These are phyloP conservation scores for Nephila pilipes DNA, from an alignment of 1,140 invertebrate genomes.

Conservation along the genomic window DNA sequence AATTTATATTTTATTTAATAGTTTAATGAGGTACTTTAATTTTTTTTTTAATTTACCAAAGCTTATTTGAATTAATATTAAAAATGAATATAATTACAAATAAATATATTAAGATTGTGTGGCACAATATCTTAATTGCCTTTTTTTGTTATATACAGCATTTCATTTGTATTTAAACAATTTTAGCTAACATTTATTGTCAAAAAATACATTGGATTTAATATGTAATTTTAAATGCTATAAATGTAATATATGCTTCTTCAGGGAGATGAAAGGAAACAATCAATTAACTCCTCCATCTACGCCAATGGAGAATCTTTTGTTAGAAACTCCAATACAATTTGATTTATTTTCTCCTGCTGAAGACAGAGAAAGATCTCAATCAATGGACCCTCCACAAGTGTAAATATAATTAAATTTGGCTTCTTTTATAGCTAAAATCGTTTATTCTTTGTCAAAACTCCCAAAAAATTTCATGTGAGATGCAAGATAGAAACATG, in stretches of 20 bases:
- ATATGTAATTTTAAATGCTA: not conserved
- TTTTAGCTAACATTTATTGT: not conserved
- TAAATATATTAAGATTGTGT: too few relatives aligned
- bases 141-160: not conserved
- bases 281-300: constrained; percentile 47
- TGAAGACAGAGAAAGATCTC: constrained; percentile 66
- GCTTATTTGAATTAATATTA: too few relatives aligned
- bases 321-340: constrained; percentile 75
- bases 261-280: constrained; percentile 23
- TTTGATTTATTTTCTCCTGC: constrained; percentile 77
- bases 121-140: too few relatives aligned
- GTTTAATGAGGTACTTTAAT: too few relatives aligned
- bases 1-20: too few relatives aligned
- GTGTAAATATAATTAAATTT: constrained; percentile 12
- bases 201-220: not conserved
- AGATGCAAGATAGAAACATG: too few relatives aligned
- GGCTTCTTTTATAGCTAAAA: too few relatives aligned
- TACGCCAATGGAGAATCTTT: constrained; percentile 69
- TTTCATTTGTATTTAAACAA: not conserved
- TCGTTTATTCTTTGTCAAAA: too few relatives aligned
- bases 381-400: constrained; percentile 72
- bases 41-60: too few relatives aligned
- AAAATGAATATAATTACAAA: too few relatives aligned
- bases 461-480: too few relatives aligned
- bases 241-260: not conserved